Evolutionary conservation across 2,888 invertebrate species (phyloP), one percentile per base, ranked within the genome.

Genomic region (Itoplectis maculator): DNA sequence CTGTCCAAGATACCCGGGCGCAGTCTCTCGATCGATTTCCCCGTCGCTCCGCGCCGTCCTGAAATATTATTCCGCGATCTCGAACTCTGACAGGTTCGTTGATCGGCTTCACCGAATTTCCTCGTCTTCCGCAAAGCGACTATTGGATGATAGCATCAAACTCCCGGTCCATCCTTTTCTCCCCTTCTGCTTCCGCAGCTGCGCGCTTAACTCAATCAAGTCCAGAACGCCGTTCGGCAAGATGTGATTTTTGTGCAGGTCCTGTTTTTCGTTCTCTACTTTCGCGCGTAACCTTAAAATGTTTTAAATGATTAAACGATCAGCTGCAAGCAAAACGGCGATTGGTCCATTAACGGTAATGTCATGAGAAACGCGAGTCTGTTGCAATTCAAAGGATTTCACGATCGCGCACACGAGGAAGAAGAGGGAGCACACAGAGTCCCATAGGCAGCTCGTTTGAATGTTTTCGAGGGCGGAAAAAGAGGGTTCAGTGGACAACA

Each of bases 11-110:
- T 56, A 70, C 40, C n/a, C 45, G n/a, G 13, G 29, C 13, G 9
- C 13, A 20, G 59, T 61, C 20, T 51, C 45, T 40, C 49, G 68
- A 56, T 70, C 68, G 51, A 54, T 66, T 65, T 69, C 37, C 11
- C 20, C 42, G 3, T 11, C 20, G n/a, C 40, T 66, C 66, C 15
- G 37, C 56, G 29, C 23, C 23, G 49, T 35, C 37, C 56, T 40
- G 45, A 66, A 76, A 79, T 79, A 82, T 82, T 72, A 82, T 82
- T 82, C 82, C 75, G 70, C 82, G 82, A 79, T 79, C 65, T 74
- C 75, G 75, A 79, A 70, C 75, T 82, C 72, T 47, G 82, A 78
- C 69, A 49, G 61, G 78, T 56, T 74, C 69, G 40, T 70, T 74
- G 78, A 82, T 79, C 79, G 82, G 79, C 79, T 79, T 72, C 72